phyloP scores from a whole-genome alignment of 1,140 invertebrate species.

The Drosophila novamexicana region DNA sequence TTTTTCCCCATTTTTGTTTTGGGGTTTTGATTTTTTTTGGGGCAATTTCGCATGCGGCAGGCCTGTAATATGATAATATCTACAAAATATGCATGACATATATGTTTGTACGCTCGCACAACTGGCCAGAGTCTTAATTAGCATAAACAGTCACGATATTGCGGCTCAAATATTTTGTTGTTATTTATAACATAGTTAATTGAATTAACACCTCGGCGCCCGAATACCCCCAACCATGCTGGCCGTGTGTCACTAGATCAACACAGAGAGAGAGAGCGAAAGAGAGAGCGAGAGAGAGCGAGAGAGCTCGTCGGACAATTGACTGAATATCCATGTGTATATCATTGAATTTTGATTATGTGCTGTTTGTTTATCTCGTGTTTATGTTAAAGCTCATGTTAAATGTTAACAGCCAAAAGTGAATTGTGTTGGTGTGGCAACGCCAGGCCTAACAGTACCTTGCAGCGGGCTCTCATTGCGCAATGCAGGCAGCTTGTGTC shows the following conservation, averaged over 20 bases:
- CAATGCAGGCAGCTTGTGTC: too few relatives aligned
- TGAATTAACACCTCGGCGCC: constrained; percentile 69
- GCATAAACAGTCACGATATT: constrained; percentile 80
- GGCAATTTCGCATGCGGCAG: not conserved
- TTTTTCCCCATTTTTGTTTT: constrained; percentile 39
- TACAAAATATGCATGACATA: not conserved
- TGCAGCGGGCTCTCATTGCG: too few relatives aligned
- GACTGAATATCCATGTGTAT: too few relatives aligned
- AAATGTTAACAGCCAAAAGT: not conserved
- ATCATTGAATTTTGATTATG: too few relatives aligned
- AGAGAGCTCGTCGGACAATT: too few relatives aligned
- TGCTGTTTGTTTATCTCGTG: not conserved
- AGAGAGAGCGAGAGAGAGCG: too few relatives aligned
- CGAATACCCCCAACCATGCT: constrained; percentile 12
- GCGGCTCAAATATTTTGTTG: constrained; percentile 74
- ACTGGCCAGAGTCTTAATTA: constrained; percentile 58
- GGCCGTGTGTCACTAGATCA: constrained; percentile 60
- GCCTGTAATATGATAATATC: constrained; percentile 2
- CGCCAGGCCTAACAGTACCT: too few relatives aligned
- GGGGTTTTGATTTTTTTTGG: not conserved
- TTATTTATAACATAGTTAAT: constrained; percentile 79
- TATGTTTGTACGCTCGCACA: constrained; percentile 16
- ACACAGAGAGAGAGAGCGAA: not conserved
- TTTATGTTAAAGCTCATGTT: not conserved
- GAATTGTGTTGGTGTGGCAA: too few relatives aligned